Base-by-base conservation (phyloP, 23 tunicate species). In the Styela plicata region DNA sequence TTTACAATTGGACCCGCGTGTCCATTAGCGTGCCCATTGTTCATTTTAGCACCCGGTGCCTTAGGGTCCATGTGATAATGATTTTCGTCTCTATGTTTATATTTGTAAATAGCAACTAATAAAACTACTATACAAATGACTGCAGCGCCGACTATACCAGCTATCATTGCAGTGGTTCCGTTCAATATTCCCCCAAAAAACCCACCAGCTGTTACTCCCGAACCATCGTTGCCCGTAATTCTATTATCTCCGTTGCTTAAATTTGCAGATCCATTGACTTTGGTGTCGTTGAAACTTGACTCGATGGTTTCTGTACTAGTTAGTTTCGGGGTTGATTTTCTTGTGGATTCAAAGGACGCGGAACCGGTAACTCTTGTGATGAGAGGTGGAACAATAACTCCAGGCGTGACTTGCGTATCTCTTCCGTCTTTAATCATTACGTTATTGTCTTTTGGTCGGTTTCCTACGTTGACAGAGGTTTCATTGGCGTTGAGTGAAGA, bases 111-210 rank as follows among this genome's bases (percentile, higher is more conserved):
- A 20, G 68, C 80, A 21, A 82, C 34, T 31, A 86, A 32, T 24
- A 86, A 17, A 20, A 31, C 5, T n/a, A 79, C 81, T 31, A 82
- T 65, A 33, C 63, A 63, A 1, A 70, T 74, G 18, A 88, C 96
- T 23, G 96, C 88, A 30, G 81, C 88, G 19, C 82, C 94, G 29
- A 76, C 66, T 36, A 89, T 84, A 35, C 88, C 96, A 0, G 73
- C 82, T 16, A 85, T 80, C 74, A 90, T 82, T 2, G 83, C 82
- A n/a, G 85, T 86, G 23, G 90, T 80, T 10, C 87, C 79, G 44
- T 79, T 57, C 29, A 80, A 33, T 33, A 80, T 67, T 76, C 78
- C 63, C 20, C 80, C 88, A 25, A 36, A 63, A 2, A 75, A 31
- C n/a, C 82, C 76, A n/a, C n/a, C n/a, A 18, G 69, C 69, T 34